Evolutionary conservation across 2,888 invertebrate species (phyloP).

Genomic region (Iphiclides podalirius): DNA sequence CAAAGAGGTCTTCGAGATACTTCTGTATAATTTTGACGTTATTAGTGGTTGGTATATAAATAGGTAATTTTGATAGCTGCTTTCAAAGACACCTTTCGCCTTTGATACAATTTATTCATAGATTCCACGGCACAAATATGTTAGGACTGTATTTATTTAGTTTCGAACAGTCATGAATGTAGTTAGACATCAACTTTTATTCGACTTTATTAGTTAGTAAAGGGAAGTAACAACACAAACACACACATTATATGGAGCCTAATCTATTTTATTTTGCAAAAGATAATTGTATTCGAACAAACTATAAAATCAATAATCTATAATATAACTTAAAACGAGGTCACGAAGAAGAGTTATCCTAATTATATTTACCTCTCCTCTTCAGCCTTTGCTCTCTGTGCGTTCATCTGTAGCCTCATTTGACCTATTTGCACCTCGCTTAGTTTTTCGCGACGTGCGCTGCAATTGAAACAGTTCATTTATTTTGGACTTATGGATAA

Average conservation of each 20-base stretch:
- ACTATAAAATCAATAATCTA: slow-evolving; percentile 3
- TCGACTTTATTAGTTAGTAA: neutral
- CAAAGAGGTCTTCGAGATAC: neutral
- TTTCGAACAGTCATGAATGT: no score
- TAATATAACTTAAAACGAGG: no score
- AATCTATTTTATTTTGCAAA: neutral
- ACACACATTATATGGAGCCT: neutral
- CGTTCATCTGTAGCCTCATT: slow-evolving; percentile 89
- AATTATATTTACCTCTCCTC: slow-evolving; percentile 85
- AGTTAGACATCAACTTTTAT: no score
- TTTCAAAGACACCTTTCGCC: neutral
- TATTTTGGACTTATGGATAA: no score
- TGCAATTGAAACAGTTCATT: slow-evolving; percentile 43
- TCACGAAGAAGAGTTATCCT: neutral
- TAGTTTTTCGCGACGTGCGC: slow-evolving; percentile 84
- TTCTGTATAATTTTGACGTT: neutral
- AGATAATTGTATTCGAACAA: neutral
- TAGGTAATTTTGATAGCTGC: neutral
- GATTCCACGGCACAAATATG: neutral
- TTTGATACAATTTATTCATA: neutral
- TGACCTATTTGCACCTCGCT: slow-evolving; percentile 90
- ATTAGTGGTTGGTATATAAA: neutral
- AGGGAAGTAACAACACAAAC: neutral
- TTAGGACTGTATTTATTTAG: neutral
- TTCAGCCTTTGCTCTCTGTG: slow-evolving; percentile 89